phyloP scores from a whole-genome alignment of 2,888 invertebrate genomes.

The Meiosimyza platycephala region DNA sequence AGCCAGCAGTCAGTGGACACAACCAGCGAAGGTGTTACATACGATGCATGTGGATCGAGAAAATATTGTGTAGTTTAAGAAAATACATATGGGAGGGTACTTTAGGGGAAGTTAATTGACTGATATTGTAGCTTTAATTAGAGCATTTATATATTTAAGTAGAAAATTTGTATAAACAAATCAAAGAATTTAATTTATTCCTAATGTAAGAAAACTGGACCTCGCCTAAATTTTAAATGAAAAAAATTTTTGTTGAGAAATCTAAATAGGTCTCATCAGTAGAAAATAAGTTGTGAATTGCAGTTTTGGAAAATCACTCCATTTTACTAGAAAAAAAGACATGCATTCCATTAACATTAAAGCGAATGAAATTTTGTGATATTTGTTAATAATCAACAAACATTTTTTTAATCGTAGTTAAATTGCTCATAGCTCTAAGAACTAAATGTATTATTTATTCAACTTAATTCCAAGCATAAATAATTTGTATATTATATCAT shows the following conservation, averaged over 20 bases:
- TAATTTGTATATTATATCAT: conserved; percentile 21
- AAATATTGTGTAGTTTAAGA: conserved; percentile 11
- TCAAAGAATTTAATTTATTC: not conserved
- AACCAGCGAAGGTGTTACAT: conserved; percentile 17
- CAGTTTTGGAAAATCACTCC: too few relatives aligned
- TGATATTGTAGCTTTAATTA: conserved; percentile 44
- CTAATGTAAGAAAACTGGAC: not conserved
- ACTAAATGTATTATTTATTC: conserved; percentile 37
- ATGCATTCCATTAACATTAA: not conserved
- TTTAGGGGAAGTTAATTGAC: conserved; percentile 23
- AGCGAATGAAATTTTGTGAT: conserved; percentile 51
- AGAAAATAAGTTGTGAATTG: too few relatives aligned
- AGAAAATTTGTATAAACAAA: conserved; percentile 12
- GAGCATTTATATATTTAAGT: conserved; percentile 30
- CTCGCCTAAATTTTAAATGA: not conserved
- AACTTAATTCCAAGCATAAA: conserved; percentile 30
- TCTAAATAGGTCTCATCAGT: too few relatives aligned
- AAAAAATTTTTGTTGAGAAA: not conserved
- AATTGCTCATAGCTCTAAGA: conserved; percentile 4
- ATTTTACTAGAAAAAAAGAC: too few relatives aligned
- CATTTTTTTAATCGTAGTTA: conserved; percentile 45
- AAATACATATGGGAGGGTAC: not conserved
- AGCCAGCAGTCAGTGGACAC: not conserved
- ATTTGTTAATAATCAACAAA: conserved; percentile 50
- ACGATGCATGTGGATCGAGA: conserved; percentile 18